Evolutionary conservation across 2,797 vertebrate species (phyloP), one percentile per base, ranked within the genome.

Genomic region (Menidia menidia): DNA sequence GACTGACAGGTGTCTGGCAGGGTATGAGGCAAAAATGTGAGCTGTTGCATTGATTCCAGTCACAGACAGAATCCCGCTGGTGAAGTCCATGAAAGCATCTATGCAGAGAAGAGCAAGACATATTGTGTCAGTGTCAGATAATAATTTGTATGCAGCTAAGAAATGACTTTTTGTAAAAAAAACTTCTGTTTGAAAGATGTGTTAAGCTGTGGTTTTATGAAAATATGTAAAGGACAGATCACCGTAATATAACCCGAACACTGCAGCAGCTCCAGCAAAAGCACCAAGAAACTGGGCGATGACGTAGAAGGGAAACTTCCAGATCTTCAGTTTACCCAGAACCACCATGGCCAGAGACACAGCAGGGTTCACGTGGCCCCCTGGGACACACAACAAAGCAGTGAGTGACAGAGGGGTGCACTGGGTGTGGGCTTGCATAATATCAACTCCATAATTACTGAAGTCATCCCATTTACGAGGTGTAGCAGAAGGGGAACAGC

Each of bases 321-420:
- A 95, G 93, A 98, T 96, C 84, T 95, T 95, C 91, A 98, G 93
- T 87, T 95, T 96, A 72, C 98, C 96, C 77, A 96, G 93, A 77
- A 97, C 85, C 60, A 96, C 97, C 97, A 99, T 96, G 54, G 98
- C 96, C 75, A 99, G 95, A 57, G 98, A 96, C 73, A 99, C 96
- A 0, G 98, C 98, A 39, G 98, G 92, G 85, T 93, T 93, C 73
- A 93, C 91, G 5, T 93, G 92, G 50, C 96, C 98, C 61, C 98
- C 98, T 91, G 87, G 78, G 84, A 81, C 6, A 45, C 47, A 72
- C 53, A 62, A 87, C 82, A 86, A 83, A 87, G 75, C 67, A 78
- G 41, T 77, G 66, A 53, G 70, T 67, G 61, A 77, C 58, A 51
- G 60, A 68, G 64, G 75, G 61, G 58, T n/a, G 69, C 43, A 18